These are phyloP conservation scores for Neodon shergylaensis DNA, from an alignment of 2,113 vertebrate species.

Conservation along the genomic window DNA sequence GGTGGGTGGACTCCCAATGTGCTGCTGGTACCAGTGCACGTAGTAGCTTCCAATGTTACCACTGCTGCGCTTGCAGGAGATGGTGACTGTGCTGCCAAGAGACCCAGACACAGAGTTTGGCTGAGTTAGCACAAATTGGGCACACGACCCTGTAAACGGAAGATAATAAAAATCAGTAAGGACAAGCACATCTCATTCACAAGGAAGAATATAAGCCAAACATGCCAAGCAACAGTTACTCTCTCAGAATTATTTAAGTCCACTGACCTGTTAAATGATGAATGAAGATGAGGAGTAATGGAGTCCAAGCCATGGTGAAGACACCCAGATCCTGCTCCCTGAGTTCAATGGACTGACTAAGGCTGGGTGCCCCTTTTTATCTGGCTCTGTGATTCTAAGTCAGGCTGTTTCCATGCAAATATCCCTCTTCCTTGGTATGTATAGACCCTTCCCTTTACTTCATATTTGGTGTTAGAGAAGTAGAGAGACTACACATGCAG, in stretches of 20 bases:
- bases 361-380: neutral
- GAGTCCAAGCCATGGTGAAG: neutral
- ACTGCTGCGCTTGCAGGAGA: neutral
- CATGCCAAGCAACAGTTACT: too few species aligned
- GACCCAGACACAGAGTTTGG: too few species aligned
- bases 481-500: too few species aligned
- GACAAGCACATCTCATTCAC: neutral
- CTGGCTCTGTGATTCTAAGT: too few species aligned
- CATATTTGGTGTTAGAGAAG: too few species aligned
- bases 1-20: rapidly evolving
- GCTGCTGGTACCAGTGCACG: neutral
- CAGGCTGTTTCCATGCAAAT: too few species aligned
- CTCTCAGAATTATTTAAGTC: neutral
- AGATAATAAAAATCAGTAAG: neutral
- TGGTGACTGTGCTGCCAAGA: too few species aligned
- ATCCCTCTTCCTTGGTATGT: too few species aligned
- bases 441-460: too few species aligned
- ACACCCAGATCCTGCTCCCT: neutral
- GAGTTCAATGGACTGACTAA: neutral
- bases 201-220: neutral
- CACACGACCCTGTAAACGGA: too few species aligned
- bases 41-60: rapidly evolving
- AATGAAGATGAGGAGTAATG: neutral
- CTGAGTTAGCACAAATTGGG: too few species aligned
- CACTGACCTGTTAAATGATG: neutral